Conservation (phyloP, 2,113 vertebrate species). For the Hemiscyllium ocellatum region DNA sequence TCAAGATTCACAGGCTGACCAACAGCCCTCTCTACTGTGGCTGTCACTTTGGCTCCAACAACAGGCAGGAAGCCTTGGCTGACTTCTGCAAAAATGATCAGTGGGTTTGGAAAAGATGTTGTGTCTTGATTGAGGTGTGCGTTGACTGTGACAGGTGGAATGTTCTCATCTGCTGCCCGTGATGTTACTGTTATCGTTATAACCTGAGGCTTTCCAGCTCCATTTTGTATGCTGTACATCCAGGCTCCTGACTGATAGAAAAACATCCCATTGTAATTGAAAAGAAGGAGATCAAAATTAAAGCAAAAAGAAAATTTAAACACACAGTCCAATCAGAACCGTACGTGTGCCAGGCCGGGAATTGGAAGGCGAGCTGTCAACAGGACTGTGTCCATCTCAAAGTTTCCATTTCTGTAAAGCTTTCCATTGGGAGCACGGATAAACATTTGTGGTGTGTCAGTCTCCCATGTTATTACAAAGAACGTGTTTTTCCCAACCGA, state of each 20-base stretch:
- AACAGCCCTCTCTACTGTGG: slow-evolving; percentile 48
- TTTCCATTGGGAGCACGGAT: slow-evolving; percentile 50
- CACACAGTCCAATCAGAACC: not conserved
- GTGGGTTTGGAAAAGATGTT: slow-evolving; percentile 40
- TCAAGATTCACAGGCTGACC: slow-evolving; percentile 42
- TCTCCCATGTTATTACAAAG: slow-evolving; percentile 51
- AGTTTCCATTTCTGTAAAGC: slow-evolving; percentile 44
- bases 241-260: slow-evolving; percentile 52
- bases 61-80: slow-evolving; percentile 52
- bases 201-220: slow-evolving; percentile 42
- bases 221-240: slow-evolving; percentile 52
- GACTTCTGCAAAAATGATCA: slow-evolving; percentile 55
- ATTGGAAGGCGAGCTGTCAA: slow-evolving; percentile 46
- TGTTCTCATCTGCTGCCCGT: slow-evolving; percentile 44
- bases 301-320: not conserved
- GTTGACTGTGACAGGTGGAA: slow-evolving; percentile 47
- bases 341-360: slow-evolving; percentile 53
- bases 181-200: slow-evolving; percentile 52
- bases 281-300: not conserved
- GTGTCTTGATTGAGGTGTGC: slow-evolving; percentile 45
- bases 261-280: not conserved
- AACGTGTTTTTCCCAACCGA: slow-evolving; percentile 54
- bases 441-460: slow-evolving; percentile 42
- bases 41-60: slow-evolving; percentile 51
- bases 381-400: slow-evolving; percentile 41